Conservation (phyloP, 2,113 vertebrate genomes). For the Coreoperca whiteheadi region DNA sequence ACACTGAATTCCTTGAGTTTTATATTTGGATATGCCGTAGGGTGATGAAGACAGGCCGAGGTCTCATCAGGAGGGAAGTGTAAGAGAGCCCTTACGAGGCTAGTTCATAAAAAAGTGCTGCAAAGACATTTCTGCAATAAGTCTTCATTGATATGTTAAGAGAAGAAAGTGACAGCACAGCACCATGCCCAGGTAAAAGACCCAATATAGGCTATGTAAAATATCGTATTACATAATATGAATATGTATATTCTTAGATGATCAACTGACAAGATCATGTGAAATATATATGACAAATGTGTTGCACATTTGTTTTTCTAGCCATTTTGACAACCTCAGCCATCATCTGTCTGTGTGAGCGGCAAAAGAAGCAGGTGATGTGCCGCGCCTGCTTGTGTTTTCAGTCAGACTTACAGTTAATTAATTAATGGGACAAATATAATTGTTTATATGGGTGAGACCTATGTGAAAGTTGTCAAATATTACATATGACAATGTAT, state of each 20-base stretch:
- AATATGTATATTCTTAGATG: constrained; percentile 11
- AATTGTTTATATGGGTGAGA: not conserved
- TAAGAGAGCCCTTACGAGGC: constrained; percentile 12
- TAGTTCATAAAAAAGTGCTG: constrained; percentile 35
- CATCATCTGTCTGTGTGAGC: constrained; percentile 14
- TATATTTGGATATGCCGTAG: constrained; percentile 20
- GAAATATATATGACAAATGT: constrained; percentile 17
- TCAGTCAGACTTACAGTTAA: not conserved
- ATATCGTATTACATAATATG: constrained; percentile 19
- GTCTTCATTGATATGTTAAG: constrained; percentile 24
- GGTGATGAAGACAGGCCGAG: constrained; percentile 12
- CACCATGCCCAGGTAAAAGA: constrained; percentile 23
- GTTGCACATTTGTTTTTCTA: not conserved
- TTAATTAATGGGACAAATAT: not conserved
- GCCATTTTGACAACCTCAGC: constrained; percentile 6
- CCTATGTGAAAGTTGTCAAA: not conserved
- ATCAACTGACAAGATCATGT: constrained; percentile 11
- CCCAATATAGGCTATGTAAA: constrained; percentile 8
- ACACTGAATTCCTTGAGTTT: constrained; percentile 2
- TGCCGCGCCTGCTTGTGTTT: not conserved
- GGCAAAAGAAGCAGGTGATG: not conserved
- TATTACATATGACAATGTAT: not conserved
- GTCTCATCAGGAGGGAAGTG: constrained; percentile 36
- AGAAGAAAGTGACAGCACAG: constrained; percentile 31
- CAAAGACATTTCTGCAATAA: constrained; percentile 31